Evolutionary conservation across 2,888 invertebrate genomes (phyloP).

Genomic region (Fragum whitleyi): DNA sequence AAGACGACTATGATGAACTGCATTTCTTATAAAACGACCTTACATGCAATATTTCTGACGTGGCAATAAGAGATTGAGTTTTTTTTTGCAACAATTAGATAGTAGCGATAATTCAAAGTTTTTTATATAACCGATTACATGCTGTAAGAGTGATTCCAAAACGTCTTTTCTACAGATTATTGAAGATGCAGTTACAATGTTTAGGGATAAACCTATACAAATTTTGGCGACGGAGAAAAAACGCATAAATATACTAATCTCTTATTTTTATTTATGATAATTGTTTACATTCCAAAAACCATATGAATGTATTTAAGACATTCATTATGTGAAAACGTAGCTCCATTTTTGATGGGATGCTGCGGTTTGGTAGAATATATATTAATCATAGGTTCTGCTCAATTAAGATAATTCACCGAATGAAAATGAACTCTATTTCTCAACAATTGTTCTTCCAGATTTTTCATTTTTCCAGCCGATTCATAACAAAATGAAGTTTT

Average conservation of each 20-base stretch:
- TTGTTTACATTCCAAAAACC: constrained; percentile 19
- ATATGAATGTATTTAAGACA: constrained; percentile 4
- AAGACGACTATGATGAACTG: background rate
- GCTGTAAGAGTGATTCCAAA: background rate
- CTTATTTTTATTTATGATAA: constrained; percentile 20
- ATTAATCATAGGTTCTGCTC: constrained; percentile 11
- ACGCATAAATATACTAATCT: background rate
- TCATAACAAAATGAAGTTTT: background rate
- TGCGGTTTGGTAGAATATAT: background rate
- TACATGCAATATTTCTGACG: too few species aligned
- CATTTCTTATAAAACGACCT: background rate
- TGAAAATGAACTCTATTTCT: constrained; percentile 14
- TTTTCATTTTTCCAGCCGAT: background rate
- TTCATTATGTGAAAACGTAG: background rate
- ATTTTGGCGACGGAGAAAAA: background rate
- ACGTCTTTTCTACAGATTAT: background rate
- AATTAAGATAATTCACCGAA: background rate
- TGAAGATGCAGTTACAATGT: background rate
- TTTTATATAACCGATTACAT: background rate
- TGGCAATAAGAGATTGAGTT: too few species aligned
- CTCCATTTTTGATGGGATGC: background rate
- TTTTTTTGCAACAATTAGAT: background rate
- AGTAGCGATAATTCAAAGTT: background rate
- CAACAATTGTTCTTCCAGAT: constrained; percentile 25
- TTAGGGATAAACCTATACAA: background rate